phyloP scores from a whole-genome alignment of 2,797 vertebrate species.

The Macroramphosus scolopax region DNA sequence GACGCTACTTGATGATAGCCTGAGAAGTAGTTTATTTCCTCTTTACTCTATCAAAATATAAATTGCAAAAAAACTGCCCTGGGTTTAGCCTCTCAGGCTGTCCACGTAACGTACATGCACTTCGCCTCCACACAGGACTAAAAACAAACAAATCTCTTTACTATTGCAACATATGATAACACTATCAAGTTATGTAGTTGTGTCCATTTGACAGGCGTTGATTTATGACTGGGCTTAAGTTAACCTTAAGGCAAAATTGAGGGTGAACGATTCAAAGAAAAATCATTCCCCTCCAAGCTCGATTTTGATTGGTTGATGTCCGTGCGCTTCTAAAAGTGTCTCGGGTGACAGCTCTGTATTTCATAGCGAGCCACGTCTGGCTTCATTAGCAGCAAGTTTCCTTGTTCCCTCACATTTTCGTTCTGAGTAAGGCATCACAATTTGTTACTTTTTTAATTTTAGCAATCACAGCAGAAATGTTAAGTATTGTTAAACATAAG shows the following conservation, averaged over 20 bases:
- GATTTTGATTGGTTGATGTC: conserved; percentile 44
- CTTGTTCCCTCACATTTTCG: too few species aligned
- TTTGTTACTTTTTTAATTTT: too few species aligned
- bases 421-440: too few species aligned
- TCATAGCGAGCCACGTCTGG: too few species aligned
- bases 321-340: conserved; percentile 8
- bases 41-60: background rate
- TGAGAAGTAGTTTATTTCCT: conserved; percentile 46
- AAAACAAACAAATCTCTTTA: too few species aligned
- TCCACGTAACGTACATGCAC: background rate
- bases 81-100: conserved; percentile 9
- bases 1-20: conserved; percentile 13
- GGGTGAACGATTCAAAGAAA: accelerated
- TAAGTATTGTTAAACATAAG: too few species aligned
- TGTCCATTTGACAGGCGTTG: background rate
- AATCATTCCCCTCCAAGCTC: accelerated
- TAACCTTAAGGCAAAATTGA: background rate
- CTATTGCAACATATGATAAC: accelerated
- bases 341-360: conserved; percentile 2
- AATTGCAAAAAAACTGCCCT: background rate
- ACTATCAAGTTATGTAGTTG: background rate
- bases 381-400: too few species aligned
- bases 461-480: too few species aligned
- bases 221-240: background rate
- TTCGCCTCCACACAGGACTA: too few species aligned